Conservation (phyloP, 2,797 vertebrate genomes). For the Sebastes oblongus region DNA sequence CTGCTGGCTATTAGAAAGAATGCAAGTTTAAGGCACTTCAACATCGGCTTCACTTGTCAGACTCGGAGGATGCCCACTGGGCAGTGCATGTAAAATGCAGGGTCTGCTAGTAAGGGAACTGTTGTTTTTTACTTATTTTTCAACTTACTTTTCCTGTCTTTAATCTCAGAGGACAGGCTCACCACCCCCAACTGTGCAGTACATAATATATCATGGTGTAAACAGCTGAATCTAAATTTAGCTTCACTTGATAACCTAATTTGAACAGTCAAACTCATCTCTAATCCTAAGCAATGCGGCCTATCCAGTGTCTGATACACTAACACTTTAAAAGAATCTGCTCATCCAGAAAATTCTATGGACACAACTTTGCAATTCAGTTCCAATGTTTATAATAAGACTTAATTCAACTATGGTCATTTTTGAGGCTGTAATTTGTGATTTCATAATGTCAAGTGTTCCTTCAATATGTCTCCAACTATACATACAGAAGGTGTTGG, state of each 20-base stretch:
- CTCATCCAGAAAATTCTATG: not conserved
- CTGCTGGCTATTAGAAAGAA: too few relatives aligned
- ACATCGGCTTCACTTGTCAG: too few relatives aligned
- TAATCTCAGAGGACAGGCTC: not conserved
- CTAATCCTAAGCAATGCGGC: not conserved
- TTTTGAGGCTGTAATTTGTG: not conserved
- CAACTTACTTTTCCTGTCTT: not conserved
- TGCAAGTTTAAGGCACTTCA: too few relatives aligned
- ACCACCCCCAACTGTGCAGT: too few relatives aligned
- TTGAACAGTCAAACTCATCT: not conserved
- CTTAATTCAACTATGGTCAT: not conserved
- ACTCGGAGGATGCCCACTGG: too few relatives aligned
- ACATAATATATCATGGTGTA: not conserved
- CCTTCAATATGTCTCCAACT: not conserved
- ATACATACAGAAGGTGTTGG: not conserved
- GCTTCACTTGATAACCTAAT: not conserved
- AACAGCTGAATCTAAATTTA: not conserved
- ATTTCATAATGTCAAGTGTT: not conserved
- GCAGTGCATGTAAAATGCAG: too few relatives aligned
- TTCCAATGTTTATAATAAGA: not conserved
- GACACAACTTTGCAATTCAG: not conserved
- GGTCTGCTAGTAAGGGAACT: not conserved
- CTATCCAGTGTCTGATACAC: not conserved
- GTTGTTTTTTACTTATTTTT: not conserved
- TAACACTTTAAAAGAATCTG: not conserved